Evolutionary conservation across 2,113 vertebrate genomes (phyloP).

Genomic region (Forbesichthys papilliferus): DNA sequence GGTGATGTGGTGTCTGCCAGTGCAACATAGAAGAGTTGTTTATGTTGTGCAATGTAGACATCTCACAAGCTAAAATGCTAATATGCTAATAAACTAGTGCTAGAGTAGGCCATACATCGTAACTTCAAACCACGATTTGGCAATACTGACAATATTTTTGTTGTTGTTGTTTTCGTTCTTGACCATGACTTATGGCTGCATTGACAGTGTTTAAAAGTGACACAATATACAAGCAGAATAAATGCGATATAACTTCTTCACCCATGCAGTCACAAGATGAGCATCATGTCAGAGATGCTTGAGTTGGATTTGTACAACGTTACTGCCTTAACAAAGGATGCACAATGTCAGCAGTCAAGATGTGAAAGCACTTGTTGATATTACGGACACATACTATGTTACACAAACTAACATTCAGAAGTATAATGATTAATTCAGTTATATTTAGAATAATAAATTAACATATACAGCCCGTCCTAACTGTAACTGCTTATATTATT

Average conservation of each 20-base stretch:
- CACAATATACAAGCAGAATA: constrained; percentile 32
- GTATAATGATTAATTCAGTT: too few species aligned
- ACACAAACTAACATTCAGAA: too few species aligned
- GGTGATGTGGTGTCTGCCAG: constrained; percentile 4
- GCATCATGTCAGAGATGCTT: constrained; percentile 45
- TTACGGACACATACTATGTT: too few species aligned
- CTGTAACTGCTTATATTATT: too few species aligned
- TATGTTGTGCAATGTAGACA: constrained; percentile 4
- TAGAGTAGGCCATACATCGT: background rate
- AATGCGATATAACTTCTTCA: constrained; percentile 22
- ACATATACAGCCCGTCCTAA: too few species aligned
- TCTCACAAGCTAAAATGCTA: constrained; percentile 1
- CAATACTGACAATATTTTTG: too few species aligned
- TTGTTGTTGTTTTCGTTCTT: background rate
- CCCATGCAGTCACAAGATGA: constrained; percentile 19
- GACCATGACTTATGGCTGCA: constrained; percentile 27
- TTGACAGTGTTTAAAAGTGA: constrained; percentile 33
- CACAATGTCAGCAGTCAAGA: constrained; percentile 53
- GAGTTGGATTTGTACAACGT: constrained; percentile 46
- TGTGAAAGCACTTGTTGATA: constrained; percentile 39
- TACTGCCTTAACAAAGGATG: constrained; percentile 25
- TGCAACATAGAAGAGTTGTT: constrained; percentile 14
- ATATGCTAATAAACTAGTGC: background rate
- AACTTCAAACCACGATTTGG: background rate
- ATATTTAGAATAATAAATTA: too few species aligned